Evolutionary conservation across 2,113 vertebrate species (phyloP), one percentile per base, ranked within the genome.

Genomic region (Burhinus bistriatus): DNA sequence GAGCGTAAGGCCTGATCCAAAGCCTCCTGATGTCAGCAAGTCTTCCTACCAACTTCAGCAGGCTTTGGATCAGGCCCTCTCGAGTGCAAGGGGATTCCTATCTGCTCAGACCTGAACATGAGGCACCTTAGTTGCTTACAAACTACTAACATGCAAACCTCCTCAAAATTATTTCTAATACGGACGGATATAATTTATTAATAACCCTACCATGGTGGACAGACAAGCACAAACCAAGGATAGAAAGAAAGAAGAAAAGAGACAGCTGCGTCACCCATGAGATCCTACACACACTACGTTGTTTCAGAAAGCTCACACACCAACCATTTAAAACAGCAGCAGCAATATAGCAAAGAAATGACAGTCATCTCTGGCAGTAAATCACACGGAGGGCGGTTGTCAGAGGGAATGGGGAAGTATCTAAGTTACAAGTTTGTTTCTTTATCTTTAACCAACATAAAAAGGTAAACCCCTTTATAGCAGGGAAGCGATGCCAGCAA

Each of bases 61-160:
- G 81, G 86, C 59, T 68, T 72, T 83, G 76, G 47, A 68, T 82
- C 65, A 64, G 70, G 92, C 77, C 94, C 72, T 95, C 84, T 98
- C 93, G 84, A 98, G 98, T 98, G 98, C 98, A 98, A 98, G 98
- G 98, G 98, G 98, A 97, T 98, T 98, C 98, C 98, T 98, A 97
- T 98, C 98, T 98, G 98, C 98, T 98, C 98, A 98, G 98, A 98
- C 98, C 97, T 98, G 98, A 98, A 98, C 98, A 94, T 97, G 98
- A 99, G 99, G 98, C 98, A 98, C 98, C 98, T 96, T 97, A 98
- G 98, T 97, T 98, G 97, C 98, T 99, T 97, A 98, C 96, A 89
- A 98, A 97, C 79, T 97, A 98, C 44, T 30, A 91, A 98, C 98
- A 98, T 98, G 98, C 98, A 98, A 98, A 98, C 90, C 96, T 99